Conservation (phyloP, 2,113 vertebrate species). For the Equus quagga region DNA sequence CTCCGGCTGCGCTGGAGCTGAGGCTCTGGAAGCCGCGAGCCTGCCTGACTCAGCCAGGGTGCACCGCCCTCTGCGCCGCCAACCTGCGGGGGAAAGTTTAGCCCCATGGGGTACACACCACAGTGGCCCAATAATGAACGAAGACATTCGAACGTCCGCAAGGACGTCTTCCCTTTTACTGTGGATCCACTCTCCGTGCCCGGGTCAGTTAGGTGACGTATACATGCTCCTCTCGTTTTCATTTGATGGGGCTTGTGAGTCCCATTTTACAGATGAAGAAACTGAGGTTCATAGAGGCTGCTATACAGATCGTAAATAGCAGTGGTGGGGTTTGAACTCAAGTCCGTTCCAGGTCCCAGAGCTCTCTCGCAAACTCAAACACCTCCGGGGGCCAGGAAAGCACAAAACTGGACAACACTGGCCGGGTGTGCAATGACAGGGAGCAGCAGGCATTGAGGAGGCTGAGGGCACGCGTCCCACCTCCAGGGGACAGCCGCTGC, state of each 20-base stretch:
- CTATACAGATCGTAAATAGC: fast-evolving
- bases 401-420: fast-evolving
- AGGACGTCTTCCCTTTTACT: fast-evolving
- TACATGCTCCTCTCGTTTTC: neutral
- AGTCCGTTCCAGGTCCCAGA: neutral
- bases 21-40: fast-evolving
- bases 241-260: too few species aligned
- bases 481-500: neutral
- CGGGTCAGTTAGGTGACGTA: fast-evolving
- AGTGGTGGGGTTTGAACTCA: neutral
- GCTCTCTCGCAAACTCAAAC: neutral
- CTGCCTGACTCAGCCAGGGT: neutral
- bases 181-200: neutral
- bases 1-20: fast-evolving
- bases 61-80: neutral
- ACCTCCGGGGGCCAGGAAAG: neutral
- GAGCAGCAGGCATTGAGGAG: fast-evolving
- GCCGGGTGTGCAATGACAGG: fast-evolving
- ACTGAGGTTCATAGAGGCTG: neutral
- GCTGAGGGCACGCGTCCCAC: neutral
- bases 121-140: neutral
- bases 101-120: fast-evolving
- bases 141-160: neutral
- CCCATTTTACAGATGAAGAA: neutral
- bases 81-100: fast-evolving